These are phyloP conservation scores for Cecidostiba fungosa DNA, from an alignment of 2,888 invertebrate species.

Conservation along the genomic window DNA sequence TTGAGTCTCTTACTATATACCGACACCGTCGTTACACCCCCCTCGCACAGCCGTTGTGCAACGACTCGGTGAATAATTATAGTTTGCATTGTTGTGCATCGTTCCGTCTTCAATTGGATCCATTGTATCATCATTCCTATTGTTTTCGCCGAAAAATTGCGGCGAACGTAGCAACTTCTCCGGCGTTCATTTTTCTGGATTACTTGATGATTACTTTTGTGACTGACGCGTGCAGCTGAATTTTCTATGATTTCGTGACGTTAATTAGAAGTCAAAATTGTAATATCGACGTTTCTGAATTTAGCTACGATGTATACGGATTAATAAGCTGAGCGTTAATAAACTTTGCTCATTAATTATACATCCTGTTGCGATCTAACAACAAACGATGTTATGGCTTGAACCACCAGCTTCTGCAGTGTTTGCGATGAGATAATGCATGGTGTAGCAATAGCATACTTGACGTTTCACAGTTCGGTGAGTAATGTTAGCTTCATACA, in stretches of 20 bases:
- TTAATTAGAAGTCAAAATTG: background rate
- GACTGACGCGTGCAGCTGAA: background rate
- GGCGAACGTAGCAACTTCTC: too few species aligned
- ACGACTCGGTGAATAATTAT: background rate
- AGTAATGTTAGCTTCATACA: background rate
- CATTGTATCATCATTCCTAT: background rate
- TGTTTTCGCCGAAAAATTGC: background rate
- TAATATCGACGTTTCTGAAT: background rate
- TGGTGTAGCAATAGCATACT: background rate
- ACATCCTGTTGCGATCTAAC: background rate
- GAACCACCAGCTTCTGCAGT: conserved; percentile 9
- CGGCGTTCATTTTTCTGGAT: too few species aligned
- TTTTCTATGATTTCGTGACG: background rate
- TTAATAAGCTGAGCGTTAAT: conserved; percentile 23
- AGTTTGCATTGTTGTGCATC: background rate
- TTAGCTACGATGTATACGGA: background rate
- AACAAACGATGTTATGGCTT: conserved; percentile 11
- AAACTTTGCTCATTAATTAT: conserved; percentile 31
- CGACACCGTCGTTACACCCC: too few species aligned
- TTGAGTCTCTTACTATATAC: background rate
- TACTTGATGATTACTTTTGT: background rate
- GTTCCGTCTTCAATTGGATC: background rate
- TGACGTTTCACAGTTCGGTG: background rate
- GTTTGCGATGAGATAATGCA: background rate
- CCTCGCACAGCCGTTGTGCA: background rate